phyloP scores from a whole-genome alignment of 2,113 vertebrate species.

The Sterrhoptilus dennistouni region DNA sequence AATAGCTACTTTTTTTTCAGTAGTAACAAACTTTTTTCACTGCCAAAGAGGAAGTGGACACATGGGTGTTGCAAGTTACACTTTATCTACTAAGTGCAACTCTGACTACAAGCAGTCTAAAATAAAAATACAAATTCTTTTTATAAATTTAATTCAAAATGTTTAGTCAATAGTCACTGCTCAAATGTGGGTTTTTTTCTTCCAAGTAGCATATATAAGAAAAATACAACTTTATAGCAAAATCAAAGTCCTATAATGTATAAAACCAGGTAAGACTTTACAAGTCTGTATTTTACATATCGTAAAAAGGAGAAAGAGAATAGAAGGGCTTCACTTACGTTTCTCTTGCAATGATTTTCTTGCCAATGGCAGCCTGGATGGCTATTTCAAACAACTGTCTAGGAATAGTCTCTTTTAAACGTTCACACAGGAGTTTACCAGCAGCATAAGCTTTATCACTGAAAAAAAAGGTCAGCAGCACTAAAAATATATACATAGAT shows the following conservation, averaged over 20 bases:
- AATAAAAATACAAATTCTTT: background rate
- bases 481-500: background rate
- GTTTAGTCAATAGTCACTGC: background rate
- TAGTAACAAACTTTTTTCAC: background rate
- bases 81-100: background rate
- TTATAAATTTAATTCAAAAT: background rate
- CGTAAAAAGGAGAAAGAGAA: background rate
- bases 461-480: background rate
- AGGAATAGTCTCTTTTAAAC: conserved; percentile 89
- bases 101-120: background rate
- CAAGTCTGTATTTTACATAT: background rate
- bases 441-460: conserved; percentile 84
- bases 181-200: background rate
- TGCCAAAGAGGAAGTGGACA: background rate
- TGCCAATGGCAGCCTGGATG: conserved; percentile 89
- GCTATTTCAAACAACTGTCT: conserved; percentile 96
- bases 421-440: conserved; percentile 91
- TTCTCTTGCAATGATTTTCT: conserved; percentile 92
- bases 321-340: conserved; percentile 80
- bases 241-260: background rate
- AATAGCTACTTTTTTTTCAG: background rate
- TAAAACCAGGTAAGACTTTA: background rate
- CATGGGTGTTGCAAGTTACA: background rate
- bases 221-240: background rate
- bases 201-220: background rate